These are phyloP conservation scores for Halichoerus grypus DNA, from an alignment of 2,113 vertebrate genomes.

Conservation along the genomic window DNA sequence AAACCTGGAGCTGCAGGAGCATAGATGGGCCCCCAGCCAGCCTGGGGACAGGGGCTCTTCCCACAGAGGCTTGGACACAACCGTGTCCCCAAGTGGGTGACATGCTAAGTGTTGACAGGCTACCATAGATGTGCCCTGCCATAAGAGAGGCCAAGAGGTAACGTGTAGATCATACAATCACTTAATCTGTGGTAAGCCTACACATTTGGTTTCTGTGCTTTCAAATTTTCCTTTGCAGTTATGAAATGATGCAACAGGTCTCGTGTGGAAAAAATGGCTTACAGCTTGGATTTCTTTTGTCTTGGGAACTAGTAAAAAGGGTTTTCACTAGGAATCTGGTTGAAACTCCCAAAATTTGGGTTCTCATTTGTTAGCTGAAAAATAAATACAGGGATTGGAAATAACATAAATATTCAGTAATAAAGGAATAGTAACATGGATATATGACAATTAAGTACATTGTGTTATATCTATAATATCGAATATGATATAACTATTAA, in stretches of 20 bases:
- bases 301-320: neutral
- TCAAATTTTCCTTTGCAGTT: slow-evolving; percentile 47
- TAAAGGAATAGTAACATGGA: slow-evolving; percentile 14
- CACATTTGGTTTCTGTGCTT: neutral
- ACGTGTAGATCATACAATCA: neutral
- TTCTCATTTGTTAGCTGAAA: slow-evolving; percentile 54
- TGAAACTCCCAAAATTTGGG: slow-evolving; percentile 43
- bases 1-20: neutral
- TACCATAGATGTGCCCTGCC: neutral
- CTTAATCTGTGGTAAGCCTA: neutral
- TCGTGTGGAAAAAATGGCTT: neutral
- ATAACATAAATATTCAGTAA: neutral
- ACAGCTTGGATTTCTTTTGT: slow-evolving; percentile 29
- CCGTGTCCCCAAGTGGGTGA: neutral
- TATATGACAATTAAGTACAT: slow-evolving; percentile 5
- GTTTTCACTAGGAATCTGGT: slow-evolving; percentile 43
- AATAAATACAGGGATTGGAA: slow-evolving; percentile 11
- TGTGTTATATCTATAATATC: slow-evolving; percentile 17
- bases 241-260: neutral
- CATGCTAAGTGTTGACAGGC: neutral
- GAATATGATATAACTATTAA: neutral
- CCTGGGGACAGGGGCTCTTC: neutral
- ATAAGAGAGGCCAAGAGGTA: neutral
- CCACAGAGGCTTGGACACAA: neutral
- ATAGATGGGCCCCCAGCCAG: neutral